Evolutionary conservation across 2,888 invertebrate genomes (phyloP).

Genomic region (Andrena bicolor): DNA sequence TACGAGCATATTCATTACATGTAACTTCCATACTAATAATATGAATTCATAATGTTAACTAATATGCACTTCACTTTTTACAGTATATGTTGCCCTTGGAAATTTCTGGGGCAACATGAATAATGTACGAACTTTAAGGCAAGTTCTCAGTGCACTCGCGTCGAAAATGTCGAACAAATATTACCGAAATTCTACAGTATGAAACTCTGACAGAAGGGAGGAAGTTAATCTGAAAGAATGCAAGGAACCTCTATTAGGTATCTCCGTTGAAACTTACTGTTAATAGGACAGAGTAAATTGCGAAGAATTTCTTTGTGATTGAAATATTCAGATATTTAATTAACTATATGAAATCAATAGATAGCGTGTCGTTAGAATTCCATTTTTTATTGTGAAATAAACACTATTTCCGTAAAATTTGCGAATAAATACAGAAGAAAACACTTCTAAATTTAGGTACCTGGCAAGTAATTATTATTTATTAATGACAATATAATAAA

Average conservation of each 20-base stretch:
- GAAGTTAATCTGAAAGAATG: conserved; percentile 6
- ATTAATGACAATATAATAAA: too few relatives aligned
- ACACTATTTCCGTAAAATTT: too few relatives aligned
- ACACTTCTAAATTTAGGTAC: too few relatives aligned
- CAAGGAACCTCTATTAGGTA: not conserved
- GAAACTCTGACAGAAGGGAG: not conserved
- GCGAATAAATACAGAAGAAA: too few relatives aligned
- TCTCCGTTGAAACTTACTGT: too few relatives aligned
- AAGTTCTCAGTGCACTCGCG: not conserved
- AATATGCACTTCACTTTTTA: not conserved
- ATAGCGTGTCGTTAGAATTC: too few relatives aligned
- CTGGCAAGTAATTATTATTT: too few relatives aligned
- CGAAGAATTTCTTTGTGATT: too few relatives aligned
- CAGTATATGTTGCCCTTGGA: not conserved
- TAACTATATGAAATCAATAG: too few relatives aligned
- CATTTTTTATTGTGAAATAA: too few relatives aligned
- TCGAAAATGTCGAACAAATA: not conserved
- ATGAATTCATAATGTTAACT: not conserved
- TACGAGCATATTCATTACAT: not conserved
- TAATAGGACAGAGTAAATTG: too few relatives aligned
- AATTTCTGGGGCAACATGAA: not conserved
- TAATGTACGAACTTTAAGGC: conserved; percentile 4
- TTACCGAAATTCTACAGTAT: conserved; percentile 15
- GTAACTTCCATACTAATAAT: not conserved
- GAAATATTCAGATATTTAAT: too few relatives aligned